Evolutionary conservation across 2,888 invertebrate species (phyloP), one percentile per base, ranked within the genome.

Genomic region (Norana najaformis): DNA sequence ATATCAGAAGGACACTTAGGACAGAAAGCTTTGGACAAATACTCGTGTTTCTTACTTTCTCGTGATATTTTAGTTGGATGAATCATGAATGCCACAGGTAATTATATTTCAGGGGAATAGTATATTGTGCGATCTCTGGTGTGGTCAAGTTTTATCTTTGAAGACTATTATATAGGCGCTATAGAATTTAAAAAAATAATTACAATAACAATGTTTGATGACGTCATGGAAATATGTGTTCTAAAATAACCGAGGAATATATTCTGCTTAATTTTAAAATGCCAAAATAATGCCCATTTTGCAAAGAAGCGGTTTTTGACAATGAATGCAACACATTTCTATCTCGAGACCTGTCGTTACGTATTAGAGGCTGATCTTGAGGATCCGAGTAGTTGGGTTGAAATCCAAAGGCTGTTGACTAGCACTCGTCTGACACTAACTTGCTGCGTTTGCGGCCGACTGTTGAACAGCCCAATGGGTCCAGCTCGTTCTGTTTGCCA

Each of bases 401-500:
- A 98, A 95, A 96, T 98, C 93, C 97, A 97, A 95, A 96, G 97
- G 93, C 96, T 97, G 93, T 96, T 98, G 93, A 97, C 97, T 13
- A 97, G 97, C 95, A 96, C 98, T 94, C 96, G 98, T 91, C 97
- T 97, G 95, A 97, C 97, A 92, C 96, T 98, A 93, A 97, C 97
- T 93, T 98, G 98, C 95, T 97, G 97, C 90, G 98, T 98, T 90
- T 98, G 98, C 95, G 97, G 97, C 91, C 96, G 97, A 94, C 96
- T 98, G 92, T 95, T 98, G 90, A 96, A 96, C 92, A 97, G 97
- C 94, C 98, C 98, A 14, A 96, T 96, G 94, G 96, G 97, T 69
- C 97, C 98, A 34, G 96, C 96, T 36, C 96, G 96, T 93, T 96
- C 96, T 8, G 96, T 96, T 92, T 98, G 98, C 95, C 97, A 97